Percentiles rank a stretch among this genome's conserved stretches.
Evolutionary conservation across 2,113 vertebrate species (phyloP).

Genomic region (Chrysemys picta): DNA sequence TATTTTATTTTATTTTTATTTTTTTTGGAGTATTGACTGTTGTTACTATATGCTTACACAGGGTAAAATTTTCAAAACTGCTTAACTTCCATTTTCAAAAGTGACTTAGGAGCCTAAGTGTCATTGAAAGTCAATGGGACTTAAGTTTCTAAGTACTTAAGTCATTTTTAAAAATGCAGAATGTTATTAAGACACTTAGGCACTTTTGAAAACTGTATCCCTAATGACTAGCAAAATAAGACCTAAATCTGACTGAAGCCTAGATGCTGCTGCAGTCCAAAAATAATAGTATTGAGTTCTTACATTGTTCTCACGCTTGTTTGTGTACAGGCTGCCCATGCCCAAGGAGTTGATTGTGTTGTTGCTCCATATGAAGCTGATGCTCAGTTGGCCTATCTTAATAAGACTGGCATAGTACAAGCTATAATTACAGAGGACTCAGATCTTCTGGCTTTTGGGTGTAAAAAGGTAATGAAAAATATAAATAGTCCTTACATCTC

Average conservation of each 20-base stretch:
- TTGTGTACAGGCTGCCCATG: conserved; percentile 84
- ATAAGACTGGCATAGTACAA: conserved; percentile 89
- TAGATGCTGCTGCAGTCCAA: background rate
- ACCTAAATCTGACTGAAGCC: background rate
- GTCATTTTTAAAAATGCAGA: background rate
- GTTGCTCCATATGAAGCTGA: conserved; percentile 99
- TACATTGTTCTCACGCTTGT: background rate
- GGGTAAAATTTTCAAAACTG: background rate
- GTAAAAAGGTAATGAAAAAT: conserved; percentile 88
- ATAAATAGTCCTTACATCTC: background rate
- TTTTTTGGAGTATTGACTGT: background rate
- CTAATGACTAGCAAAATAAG: background rate
- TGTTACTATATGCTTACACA: background rate
- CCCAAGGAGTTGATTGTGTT: conserved; percentile 90
- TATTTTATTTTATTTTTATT: background rate
- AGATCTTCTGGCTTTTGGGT: conserved; percentile 96
- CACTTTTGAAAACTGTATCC: background rate
- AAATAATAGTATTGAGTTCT: background rate
- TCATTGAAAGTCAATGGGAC: background rate
- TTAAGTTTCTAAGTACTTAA: background rate
- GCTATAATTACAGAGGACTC: conserved; percentile 97
- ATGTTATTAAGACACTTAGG: background rate
- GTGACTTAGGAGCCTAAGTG: background rate
- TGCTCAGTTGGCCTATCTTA: conserved; percentile 95
- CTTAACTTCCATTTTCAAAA: background rate